Evolutionary conservation across 2,113 vertebrate species (phyloP), one percentile per base, ranked within the genome.

Genomic region (Anser cygnoides): DNA sequence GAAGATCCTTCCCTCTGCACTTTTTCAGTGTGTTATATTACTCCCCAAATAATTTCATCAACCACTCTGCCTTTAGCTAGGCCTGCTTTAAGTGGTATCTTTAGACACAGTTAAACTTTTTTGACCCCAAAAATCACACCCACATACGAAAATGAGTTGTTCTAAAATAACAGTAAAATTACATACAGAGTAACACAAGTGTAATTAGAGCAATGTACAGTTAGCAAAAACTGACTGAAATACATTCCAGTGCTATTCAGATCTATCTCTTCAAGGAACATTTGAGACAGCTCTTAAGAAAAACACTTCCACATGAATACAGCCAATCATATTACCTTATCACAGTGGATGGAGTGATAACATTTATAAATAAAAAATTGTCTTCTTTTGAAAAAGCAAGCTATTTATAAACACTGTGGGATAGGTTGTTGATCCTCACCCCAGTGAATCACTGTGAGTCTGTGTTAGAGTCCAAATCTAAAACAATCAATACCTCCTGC

Each of bases 281-380:
- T 86, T 77, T 91, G 66, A 94, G 54, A 74, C 21, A 58, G 15
- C 29, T 75, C 71, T 80, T 57, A 65, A 83, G 33, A 89, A 85
- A 88, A 84, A 5, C 13, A 76, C 25, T 80, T 93, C 77, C 68
- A 79, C 21, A 79, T 4, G 65, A 35, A 23, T 58, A 37, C 18
- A 20, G 44, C 6, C 44, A 79, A 73, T 62, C 6, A 37, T 91
- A 41, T 66, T 86, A 61, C 21, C 49, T 80, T 94, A 90, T 82
- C 62, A 54, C 63, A 87, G 9, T 39, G 49, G 87, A 74, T 78
- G 67, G 77, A 92, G 83, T 66, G 12, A 75, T 92, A 78, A 44
- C 82, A 78, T 92, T 87, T 92, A 96, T 94, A 92, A 96, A 96
- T 96, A 96, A 96, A 96, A 94, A 25, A 94, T 58, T 70, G n/a